A percentile compares a stretch with the other conserved stretches of the same genome.
Conservation (phyloP, 2,797 vertebrate genomes). For the Hydrolagus colliei region DNA sequence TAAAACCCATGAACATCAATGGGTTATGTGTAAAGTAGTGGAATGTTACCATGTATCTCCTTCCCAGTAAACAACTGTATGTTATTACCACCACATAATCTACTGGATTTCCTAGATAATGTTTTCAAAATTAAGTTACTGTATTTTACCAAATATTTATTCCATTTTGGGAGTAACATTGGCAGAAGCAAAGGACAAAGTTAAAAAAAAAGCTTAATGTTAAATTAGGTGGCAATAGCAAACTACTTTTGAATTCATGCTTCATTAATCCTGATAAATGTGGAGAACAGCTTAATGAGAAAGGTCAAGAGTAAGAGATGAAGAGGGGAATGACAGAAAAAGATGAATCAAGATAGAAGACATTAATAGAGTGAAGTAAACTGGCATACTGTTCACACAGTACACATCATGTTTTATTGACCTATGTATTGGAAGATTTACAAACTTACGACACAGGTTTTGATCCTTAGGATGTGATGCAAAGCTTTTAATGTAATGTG, state of each 20-base stretch:
- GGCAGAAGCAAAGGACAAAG: background rate
- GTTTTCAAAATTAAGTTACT: too few species aligned
- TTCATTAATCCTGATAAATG: background rate
- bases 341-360: background rate
- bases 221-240: background rate
- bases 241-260: background rate
- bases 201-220: background rate
- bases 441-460: too few species aligned
- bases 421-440: too few species aligned
- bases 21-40: background rate
- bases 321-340: too few species aligned
- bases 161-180: background rate
- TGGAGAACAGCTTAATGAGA: background rate
- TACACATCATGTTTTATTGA: too few species aligned
- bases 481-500: too few species aligned
- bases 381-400: background rate
- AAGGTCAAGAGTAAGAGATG: background rate
- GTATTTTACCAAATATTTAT: background rate
- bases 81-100: too few species aligned
- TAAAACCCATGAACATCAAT: background rate
- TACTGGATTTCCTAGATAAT: too few species aligned
- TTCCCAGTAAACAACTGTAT: background rate
- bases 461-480: too few species aligned
- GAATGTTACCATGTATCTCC: background rate
- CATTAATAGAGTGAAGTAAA: background rate